phyloP scores from a whole-genome alignment of 1,140 invertebrate species.

The Leptinotarsa defecta region DNA sequence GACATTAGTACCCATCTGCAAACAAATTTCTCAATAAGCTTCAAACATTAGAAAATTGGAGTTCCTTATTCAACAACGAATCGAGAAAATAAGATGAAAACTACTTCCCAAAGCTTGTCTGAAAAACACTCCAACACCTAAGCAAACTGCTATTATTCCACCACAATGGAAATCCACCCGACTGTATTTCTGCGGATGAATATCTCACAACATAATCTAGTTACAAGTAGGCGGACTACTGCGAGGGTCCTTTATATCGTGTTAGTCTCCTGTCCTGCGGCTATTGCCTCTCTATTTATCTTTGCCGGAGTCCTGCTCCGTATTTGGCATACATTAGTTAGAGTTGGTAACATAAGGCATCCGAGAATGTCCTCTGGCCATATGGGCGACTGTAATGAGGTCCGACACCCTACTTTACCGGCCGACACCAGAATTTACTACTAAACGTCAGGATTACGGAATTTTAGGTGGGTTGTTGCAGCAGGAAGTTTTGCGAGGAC shows the following conservation, averaged over 20 bases:
- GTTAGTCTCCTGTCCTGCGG: slow-evolving; percentile 46
- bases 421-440: neutral
- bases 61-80: too few relatives aligned
- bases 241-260: slow-evolving; percentile 43
- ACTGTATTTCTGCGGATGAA: slow-evolving; percentile 18
- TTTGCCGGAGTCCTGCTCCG: slow-evolving; percentile 27
- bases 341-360: slow-evolving; percentile 26
- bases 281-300: slow-evolving; percentile 47
- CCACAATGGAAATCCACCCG: slow-evolving; percentile 2
- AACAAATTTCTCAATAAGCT: too few relatives aligned
- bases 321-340: slow-evolving; percentile 29
- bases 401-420: neutral
- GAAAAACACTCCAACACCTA: slow-evolving; percentile 7
- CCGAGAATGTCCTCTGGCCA: slow-evolving; percentile 10
- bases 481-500: neutral
- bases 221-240: slow-evolving; percentile 34
- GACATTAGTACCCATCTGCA: too few relatives aligned
- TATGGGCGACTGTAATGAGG: slow-evolving; percentile 12
- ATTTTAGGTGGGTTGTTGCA: neutral
- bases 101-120: neutral
- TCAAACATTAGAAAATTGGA: too few relatives aligned
- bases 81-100: too few relatives aligned
- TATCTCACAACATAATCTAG: slow-evolving; percentile 45
- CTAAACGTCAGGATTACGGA: neutral
- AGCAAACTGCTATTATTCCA: slow-evolving; percentile 10